A percentile compares a stretch with the other conserved stretches of the same genome.
Evolutionary conservation across 2,888 invertebrate species (phyloP).

Genomic region (Gymnoscelis rufifasciata): DNA sequence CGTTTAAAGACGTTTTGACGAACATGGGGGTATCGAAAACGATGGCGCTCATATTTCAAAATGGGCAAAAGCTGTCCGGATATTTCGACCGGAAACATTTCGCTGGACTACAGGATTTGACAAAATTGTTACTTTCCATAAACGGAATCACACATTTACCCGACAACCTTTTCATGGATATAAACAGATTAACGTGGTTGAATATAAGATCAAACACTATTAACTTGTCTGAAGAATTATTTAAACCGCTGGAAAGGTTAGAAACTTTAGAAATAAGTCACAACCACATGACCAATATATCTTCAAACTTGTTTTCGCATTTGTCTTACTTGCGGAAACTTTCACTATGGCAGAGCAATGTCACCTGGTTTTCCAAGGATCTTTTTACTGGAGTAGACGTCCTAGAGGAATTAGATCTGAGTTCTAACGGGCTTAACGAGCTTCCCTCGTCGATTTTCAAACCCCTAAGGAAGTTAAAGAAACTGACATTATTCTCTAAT

Average conservation of each 20-base stretch:
- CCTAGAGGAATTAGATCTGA: slow-evolving; percentile 83
- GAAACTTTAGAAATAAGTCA: slow-evolving; percentile 82
- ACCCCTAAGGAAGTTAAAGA: slow-evolving; percentile 79
- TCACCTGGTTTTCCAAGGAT: slow-evolving; percentile 80
- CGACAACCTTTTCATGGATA: slow-evolving; percentile 79
- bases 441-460: slow-evolving; percentile 81
- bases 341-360: slow-evolving; percentile 84
- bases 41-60: slow-evolving; percentile 77
- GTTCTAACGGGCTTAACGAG: slow-evolving; percentile 81
- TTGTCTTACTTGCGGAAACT: slow-evolving; percentile 79
- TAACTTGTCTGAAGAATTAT: slow-evolving; percentile 76
- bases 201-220: slow-evolving; percentile 81
- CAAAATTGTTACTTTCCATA: slow-evolving; percentile 78
- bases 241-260: slow-evolving; percentile 76
- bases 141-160: slow-evolving; percentile 81
- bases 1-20: slow-evolving; percentile 69
- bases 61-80: slow-evolving; percentile 73
- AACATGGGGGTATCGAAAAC: slow-evolving; percentile 70
- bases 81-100: slow-evolving; percentile 80
- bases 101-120: slow-evolving; percentile 73
- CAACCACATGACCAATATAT: slow-evolving; percentile 82
- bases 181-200: slow-evolving; percentile 81
- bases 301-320: slow-evolving; percentile 80
- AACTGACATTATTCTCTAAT: slow-evolving; percentile 83
- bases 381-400: slow-evolving; percentile 81